Evolutionary conservation across 1,140 invertebrate species (phyloP), one percentile per base, ranked within the genome.

Genomic region (Phenacoccus solenopsis): DNA sequence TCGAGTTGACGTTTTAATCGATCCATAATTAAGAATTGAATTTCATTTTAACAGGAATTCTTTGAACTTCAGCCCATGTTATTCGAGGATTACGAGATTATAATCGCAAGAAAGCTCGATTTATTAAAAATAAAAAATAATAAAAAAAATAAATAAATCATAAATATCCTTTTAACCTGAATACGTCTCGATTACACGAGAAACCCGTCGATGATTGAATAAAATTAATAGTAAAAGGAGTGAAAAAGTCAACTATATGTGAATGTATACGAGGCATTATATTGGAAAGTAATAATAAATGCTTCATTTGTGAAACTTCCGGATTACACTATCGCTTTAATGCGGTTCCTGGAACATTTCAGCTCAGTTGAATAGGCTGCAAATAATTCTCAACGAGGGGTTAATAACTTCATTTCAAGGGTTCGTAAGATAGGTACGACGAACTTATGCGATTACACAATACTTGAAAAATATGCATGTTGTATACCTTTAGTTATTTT

Each of bases 351-450:
- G 38, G 38, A 49, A 49, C 38, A 16, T 49, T 49, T 49, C 38
- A 49, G 38, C 13, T 49, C 20, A 49, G 38, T 49, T 49, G 20
- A 49, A 49, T 49, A 49, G 38, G 38, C 38, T 49, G 38, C 12
- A 49, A 49, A 49, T 49, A 49, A 49, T 49, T 49, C 38, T 49
- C 20, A n/a, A 49, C 38, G 20, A 49, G 38, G 38, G 38, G 38
- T 49, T 49, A 49, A 49, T 49, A 49, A 49, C 38, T 49, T 49
- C 38, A 49, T 49, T 49, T 49, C 38, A 49, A 49, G 38, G 38
- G 38, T 49, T 49, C 38, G 13, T 49, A 49, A 49, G 38, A n/a
- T 49, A n/a, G n/a, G n/a, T n/a, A n/a, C n/a, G n/a, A n/a, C n/a
- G n/a, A n/a, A n/a, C n/a, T n/a, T n/a, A n/a, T n/a, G n/a, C n/a